Evolutionary conservation across 2,888 invertebrate species (phyloP), one percentile per base, ranked within the genome.

Genomic region (Gymnocheta viridis): DNA sequence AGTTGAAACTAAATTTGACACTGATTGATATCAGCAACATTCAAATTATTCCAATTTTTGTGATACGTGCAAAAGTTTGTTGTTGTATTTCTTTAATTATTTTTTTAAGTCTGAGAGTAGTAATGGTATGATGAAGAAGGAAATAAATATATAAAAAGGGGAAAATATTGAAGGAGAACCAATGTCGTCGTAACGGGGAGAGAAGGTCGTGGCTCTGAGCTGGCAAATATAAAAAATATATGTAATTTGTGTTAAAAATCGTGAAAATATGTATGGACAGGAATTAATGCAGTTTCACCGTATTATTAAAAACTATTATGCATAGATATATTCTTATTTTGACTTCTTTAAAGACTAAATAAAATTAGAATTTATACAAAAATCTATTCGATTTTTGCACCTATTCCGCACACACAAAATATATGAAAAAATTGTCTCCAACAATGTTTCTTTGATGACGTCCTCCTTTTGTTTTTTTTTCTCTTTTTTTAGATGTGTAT

Each of bases 181-280:
- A 73, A 78, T 77, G 58, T 77, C 69, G 74, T 74, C 70, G 80
- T 67, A 77, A 84, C 76, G 66, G 66, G 76, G 84, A 77, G 72
- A 81, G 51, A 81, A 84, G 81, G 81, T 78, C 78, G 81, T 77
- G 67, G 69, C 72, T 84, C 81, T 81, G 77, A 81, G 83, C 83
- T 84, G 83, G 83, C 81, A 84, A 81, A 84, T 70, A 67, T 35
- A 79, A 44, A 76, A n/a, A n/a, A n/a, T n/a, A 80, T 73, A 44
- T 54, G 22, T 35, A 17, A 69, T 73, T 70, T 51, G 58, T 60
- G 38, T 62, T 58, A 76, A 73, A 58, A 69, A 32, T 5, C 5
- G 17, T 2, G 58, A 56, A 67, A 74, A 35, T 47, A n/a, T 24
- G n/a, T 12, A 27, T n/a, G n/a, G n/a, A 47, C 19, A 76, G 19